Evolutionary conservation across 2,797 vertebrate species (phyloP).

Genomic region (Toxotes lorentzi): DNA sequence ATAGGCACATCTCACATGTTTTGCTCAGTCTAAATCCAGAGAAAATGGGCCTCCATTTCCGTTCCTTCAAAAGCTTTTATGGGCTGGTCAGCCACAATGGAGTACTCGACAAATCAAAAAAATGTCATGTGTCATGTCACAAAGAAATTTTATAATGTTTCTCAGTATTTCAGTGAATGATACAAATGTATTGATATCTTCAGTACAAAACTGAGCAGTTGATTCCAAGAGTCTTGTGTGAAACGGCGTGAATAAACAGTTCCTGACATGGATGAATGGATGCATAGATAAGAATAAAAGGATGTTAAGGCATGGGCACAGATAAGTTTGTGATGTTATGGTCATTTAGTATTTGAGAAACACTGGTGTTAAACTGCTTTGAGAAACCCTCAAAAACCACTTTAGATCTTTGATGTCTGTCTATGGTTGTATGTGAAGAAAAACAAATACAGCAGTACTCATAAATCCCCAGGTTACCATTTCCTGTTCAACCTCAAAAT

Average conservation of each 20-base stretch:
- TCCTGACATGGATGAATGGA: neutral
- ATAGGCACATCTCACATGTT: conserved; percentile 31
- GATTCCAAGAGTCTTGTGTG: conserved; percentile 17
- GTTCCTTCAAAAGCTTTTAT: conserved; percentile 42
- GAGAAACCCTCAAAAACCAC: conserved; percentile 22
- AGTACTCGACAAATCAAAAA: conserved; percentile 7
- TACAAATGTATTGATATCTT: neutral
- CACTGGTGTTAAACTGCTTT: neutral
- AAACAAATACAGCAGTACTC: conserved; percentile 9
- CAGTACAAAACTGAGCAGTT: neutral
- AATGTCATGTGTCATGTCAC: neutral
- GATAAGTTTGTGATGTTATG: neutral
- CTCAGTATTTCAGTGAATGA: neutral
- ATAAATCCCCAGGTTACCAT: conserved; percentile 67
- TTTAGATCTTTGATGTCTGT: conserved; percentile 50
- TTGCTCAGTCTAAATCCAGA: conserved; percentile 56
- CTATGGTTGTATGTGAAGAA: conserved; percentile 24
- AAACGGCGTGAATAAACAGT: neutral
- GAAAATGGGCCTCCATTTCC: conserved; percentile 55
- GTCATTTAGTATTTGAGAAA: neutral
- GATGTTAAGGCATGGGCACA: accelerated
- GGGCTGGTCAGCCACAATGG: conserved; percentile 46
- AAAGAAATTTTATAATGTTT: neutral
- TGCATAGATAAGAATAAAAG: conserved; percentile 8
- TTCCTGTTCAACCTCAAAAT: conserved; percentile 49